Base-by-base conservation (phyloP, 2,888 invertebrate genomes). In the Morinoia aosen region DNA sequence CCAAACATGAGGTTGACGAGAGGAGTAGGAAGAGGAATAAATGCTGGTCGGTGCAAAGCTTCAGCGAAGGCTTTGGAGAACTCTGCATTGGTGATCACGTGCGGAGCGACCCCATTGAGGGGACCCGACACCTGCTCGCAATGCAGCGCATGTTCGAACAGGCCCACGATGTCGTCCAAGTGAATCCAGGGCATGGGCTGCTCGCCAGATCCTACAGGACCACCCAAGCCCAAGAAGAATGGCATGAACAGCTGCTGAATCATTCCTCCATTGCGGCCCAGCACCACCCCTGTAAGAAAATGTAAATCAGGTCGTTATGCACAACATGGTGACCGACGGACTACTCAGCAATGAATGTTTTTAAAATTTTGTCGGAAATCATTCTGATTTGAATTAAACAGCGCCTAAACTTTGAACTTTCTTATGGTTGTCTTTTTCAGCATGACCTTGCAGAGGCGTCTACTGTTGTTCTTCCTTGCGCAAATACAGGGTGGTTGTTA, bases 161-260 rank as follows among this genome's bases (percentile, higher is more conserved):
- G 97, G 96, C 98, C 97, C 33, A 98, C 98, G 56, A 98, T 97
- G 97, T 99, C 99, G 91, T 98, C 97, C 57, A 99, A 97, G 97
- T 99, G 99, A 97, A 99, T 99, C 99, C 99, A 99, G 0, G 99
- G 99, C 97, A 99, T 98, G 97, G 98, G 98, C 97, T 99, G 99
- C 95, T 98, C 97, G 0, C 99, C 99, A 93, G 97, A 97, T 12
- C 98, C 98, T 95, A 99, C 98, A 0, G 98, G 98, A 0, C 99
- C 99, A 25, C 99, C 99, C 0, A 99, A 97, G 0, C 99, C 98
- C 25, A 99, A 97, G 97, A 97, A 98, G 97, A 99, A 99, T 16
- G 99, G 99, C 95, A 98, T 97, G 97, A 98, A 98, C 97, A 99
- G 98, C 97, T 98, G 98, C 97, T 98, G 98, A 95, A 99, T 98